phyloP scores from a whole-genome alignment of 1,140 invertebrate genomes.

The Metaphire vulgaris region DNA sequence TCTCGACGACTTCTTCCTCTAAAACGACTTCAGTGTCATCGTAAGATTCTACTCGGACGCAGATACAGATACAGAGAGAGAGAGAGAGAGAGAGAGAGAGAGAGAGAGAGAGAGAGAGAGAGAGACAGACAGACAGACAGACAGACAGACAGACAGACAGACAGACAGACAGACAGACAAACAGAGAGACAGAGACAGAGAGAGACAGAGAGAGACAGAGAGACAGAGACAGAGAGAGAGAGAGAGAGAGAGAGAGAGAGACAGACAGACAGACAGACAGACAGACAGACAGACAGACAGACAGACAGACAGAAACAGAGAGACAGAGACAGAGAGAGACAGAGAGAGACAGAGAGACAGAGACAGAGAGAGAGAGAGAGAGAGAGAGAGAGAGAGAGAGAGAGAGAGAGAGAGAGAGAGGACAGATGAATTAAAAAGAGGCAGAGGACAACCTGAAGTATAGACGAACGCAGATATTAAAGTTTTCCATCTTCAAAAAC shows the following conservation, averaged over 20 bases:
- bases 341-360: background rate
- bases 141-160: conserved; percentile 8
- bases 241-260: background rate
- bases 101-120: background rate
- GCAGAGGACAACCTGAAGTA: background rate
- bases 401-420: background rate
- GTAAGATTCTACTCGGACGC: background rate
- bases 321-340: background rate
- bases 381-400: background rate
- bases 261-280: background rate
- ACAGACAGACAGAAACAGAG: background rate
- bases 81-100: background rate
- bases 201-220: conserved; percentile 26
- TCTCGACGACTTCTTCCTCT: too few relatives aligned
- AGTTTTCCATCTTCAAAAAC: too few relatives aligned
- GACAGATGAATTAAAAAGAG: background rate
- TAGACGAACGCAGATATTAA: background rate
- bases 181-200: conserved; percentile 28
- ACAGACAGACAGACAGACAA: background rate
- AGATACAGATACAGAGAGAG: conserved; percentile 15
- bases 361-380: background rate
- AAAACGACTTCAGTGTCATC: too few relatives aligned
- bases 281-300: conserved; percentile 23
- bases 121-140: conserved; percentile 13
- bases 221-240: conserved; percentile 23